Evolutionary conservation across 2,113 vertebrate genomes (phyloP), one percentile per base, ranked within the genome.

Genomic region (Phodopus roborovskii): DNA sequence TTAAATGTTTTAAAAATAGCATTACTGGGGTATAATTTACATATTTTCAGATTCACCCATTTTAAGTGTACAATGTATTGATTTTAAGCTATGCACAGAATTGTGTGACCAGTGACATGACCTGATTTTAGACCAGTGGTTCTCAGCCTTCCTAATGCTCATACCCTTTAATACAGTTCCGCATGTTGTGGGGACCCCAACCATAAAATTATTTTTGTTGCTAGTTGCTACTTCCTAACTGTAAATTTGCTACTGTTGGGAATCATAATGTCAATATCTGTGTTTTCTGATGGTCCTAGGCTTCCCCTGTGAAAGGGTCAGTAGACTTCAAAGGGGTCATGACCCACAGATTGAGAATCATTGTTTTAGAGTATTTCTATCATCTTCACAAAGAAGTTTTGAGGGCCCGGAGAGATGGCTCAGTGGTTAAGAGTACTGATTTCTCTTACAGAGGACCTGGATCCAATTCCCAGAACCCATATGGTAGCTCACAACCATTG

Each of bases 21-120:
- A 28, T 94, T 96, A 74, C 48, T 84, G 28, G 92, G 53, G 94
- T 75, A 87, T 75, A 88, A 88, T 90, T 90, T 95, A 77, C 53
- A 85, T 90, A 36, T 82, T 13, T 92, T 88, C 91, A 93, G 93
- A 53, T 90, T 66, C 17, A 78, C 39, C 6, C 33, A 48, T 81
- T 92, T 64, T 94, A 91, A 53, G 30, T 86, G 36, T 81, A 28
- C 17, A 66, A 28, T 33, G 81, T 33, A 53, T 4, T 92, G 9
- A 7, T 79, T 91, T 92, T 92, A 77, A n/a, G 30, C n/a, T 56
- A 82, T 62, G 81, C 74, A 81, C 42, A 89, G 78, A 71, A 2
- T 74, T 73, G 11, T 73, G 50, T 83, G 53, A 30, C 48, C 56
- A 79, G 56, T 74, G 73, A 17, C 17, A 79, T 7, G 12, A 77